Base-by-base conservation (phyloP, 2,888 invertebrate species). In the Nowickia ferox region DNA sequence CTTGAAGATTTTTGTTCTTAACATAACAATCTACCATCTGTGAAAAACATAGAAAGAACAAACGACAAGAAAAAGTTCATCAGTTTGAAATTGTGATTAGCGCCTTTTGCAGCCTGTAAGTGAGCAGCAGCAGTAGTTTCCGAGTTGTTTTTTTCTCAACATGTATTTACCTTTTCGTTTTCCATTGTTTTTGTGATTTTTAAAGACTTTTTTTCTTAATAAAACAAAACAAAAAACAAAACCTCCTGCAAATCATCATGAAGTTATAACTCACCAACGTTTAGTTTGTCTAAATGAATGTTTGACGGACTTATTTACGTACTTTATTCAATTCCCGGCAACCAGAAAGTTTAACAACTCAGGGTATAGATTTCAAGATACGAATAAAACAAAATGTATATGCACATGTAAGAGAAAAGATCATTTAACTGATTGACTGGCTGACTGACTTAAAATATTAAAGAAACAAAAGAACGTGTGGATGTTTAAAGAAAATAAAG, bases 81-180 rank as follows among this genome's bases (percentile, higher is more conserved):
- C 59, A 40, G 61, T 69, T 48, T 77, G 51, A 75, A 87, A 86
- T 78, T 85, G 81, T 88, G 88, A 89, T 89, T 88, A 88, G 88
- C 88, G 87, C 88, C 88, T 89, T 87, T 65, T 85, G 78, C 86
- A 87, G 86, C 44, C 68, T 42, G 46, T 44, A 38, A 77, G 69
- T 69, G 81, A 74, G 46, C 63, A 53, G 19, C 40, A 30, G 30
- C 63, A 53, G 19, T 46, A n/a, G n/a, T n/a, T 40, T 13, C 15
- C 19, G 2, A 75, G 22, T 44, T 71, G 57, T 76, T 30, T 40
- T 61, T 71, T 81, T 48, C 15, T 55, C 38, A 79, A 68, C 59
- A 63, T 71, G 66, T 85, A 65, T 55, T 66, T 44, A 19, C 42
- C 30, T 51, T 19, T 61, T 77, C 38, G 9, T 38, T 82, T 63